These are phyloP conservation scores for Callinectes sapidus DNA, from an alignment of 2,888 invertebrate species.

Conservation along the genomic window DNA sequence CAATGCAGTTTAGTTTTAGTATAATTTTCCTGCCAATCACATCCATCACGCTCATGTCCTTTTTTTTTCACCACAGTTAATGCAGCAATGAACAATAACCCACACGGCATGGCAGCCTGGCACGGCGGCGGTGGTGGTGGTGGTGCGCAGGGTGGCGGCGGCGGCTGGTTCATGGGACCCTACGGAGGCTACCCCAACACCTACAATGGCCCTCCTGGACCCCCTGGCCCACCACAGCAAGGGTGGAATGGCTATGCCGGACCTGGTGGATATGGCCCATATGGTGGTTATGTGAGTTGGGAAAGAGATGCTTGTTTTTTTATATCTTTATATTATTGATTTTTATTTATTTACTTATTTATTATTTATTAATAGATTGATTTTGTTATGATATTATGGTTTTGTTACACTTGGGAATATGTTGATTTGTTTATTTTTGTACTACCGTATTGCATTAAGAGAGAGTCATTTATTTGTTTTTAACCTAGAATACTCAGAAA, in stretches of 20 bases:
- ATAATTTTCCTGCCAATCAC: neutral
- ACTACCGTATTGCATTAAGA: neutral
- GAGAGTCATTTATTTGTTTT: neutral
- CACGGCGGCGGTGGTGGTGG: slow-evolving; percentile 29
- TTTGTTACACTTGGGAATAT: neutral
- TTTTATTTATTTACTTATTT: neutral
- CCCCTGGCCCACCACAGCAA: slow-evolving; percentile 27
- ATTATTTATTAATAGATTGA: neutral
- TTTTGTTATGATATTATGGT: neutral
- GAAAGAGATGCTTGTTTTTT: neutral
- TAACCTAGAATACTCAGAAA: too few species aligned
- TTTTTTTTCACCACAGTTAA: neutral
- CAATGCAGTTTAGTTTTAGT: too few species aligned
- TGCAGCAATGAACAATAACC: slow-evolving; percentile 22
- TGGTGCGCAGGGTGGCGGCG: neutral
- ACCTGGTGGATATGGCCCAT: neutral
- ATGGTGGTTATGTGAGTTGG: neutral
- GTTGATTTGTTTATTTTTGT: neutral
- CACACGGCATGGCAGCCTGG: slow-evolving; percentile 52
- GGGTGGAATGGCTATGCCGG: slow-evolving; percentile 34
- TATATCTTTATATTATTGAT: neutral
- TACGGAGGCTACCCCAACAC: slow-evolving; percentile 43
- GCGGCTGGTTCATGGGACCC: slow-evolving; percentile 38
- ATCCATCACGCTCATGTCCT: neutral
- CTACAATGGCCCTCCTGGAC: neutral